Base-by-base conservation (phyloP, 2,888 invertebrate species). In the Clepsis dumicolana region DNA sequence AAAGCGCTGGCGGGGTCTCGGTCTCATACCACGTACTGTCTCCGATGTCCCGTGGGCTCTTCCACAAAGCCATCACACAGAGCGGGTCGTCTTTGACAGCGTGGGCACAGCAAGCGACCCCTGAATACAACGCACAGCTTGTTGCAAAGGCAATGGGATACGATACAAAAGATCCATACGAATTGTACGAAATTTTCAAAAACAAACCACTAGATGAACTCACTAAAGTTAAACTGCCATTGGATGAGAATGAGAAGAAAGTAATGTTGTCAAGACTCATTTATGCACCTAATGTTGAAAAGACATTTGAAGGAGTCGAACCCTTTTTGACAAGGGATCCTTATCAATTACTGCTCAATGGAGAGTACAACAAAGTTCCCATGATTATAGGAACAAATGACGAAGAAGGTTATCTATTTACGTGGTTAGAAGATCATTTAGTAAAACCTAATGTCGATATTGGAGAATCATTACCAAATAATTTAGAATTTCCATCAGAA, bases 21-120 rank as follows among this genome's bases (percentile, higher is more conserved):
- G 86, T 90, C 1, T 90, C 92, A 0, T 87, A 77, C 16, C 91
- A 90, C 18, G 57, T 90, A 1, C 70, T 90, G 0, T 91, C 92
- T 2, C 85, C 86, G 0, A 88, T 89, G 87, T 86, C 91, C 0
- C 87, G 81, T 72, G 91, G 90, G 0, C 75, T 91, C 0, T 93
- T 91, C 61, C 88, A 91, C 52, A 90, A 83, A 77, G 91, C 86
- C 0, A 91, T 93, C 14, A 72, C 84, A 25, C 88, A 91, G 67
- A 91, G 92, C 70, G 92, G 92, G 1, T 91, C 92, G 0, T 82
- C 90, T 0, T 63, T 89, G 1, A 74, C 81, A 0, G 71, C 86
- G 0, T 93, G 91, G 90, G 82, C 85, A 0, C 74, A 81, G n/a
- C 91, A 92, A 68, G 88, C 78, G 60, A 82, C 81, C 27, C 90